Percentiles rank a stretch among this genome's conserved stretches.
phyloP scores from a whole-genome alignment of 2,888 invertebrate genomes.

The Anorthoa munda region DNA sequence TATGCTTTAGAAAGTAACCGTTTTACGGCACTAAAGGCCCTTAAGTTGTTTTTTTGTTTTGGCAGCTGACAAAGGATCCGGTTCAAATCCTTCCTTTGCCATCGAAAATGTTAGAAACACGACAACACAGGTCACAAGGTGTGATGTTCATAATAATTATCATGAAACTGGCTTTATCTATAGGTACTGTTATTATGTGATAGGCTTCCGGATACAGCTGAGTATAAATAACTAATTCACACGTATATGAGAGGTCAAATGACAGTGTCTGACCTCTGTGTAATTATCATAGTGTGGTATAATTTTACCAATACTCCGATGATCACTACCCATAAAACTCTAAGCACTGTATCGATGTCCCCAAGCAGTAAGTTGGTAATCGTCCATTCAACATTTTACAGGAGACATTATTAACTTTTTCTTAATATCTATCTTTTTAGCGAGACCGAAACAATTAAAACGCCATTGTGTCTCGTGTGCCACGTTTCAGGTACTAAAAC shows the following conservation, averaged over 20 bases:
- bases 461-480: no score
- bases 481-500: no score
- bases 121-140: not conserved
- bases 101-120: not conserved
- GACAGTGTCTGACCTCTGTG: not conserved
- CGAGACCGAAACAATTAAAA: no score
- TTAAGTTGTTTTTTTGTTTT: not conserved
- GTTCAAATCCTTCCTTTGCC: not conserved
- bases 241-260: constrained; percentile 21
- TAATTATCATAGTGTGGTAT: not conserved
- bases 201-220: not conserved
- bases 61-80: no score
- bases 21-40: no score
- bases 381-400: no score
- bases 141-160: no score
- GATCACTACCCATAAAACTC: not conserved
- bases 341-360: no score
- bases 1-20: no score
- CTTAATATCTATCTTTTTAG: no score
- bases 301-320: not conserved
- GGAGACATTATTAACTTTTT: no score
- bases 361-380: no score
- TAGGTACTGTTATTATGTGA: not conserved
- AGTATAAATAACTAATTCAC: constrained; percentile 19
- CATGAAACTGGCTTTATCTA: not conserved